Percentiles rank a stretch among this genome's conserved stretches.
phyloP scores from a whole-genome alignment of 2,113 vertebrate genomes.

The Osmerus eperlanus region DNA sequence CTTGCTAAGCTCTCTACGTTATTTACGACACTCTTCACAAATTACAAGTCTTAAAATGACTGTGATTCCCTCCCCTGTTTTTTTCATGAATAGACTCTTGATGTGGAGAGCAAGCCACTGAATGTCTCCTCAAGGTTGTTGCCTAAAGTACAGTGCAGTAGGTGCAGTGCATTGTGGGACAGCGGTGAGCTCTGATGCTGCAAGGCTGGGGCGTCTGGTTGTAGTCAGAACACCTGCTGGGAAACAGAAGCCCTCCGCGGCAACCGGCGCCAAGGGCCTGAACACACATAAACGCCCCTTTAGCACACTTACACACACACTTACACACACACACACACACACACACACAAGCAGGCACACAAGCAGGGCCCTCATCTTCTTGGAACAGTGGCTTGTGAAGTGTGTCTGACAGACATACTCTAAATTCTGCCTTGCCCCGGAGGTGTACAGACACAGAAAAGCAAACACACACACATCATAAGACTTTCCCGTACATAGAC shows the following conservation, averaged over 20 bases:
- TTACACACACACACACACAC: background rate
- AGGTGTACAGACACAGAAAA: background rate
- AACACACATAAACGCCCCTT: too few species aligned
- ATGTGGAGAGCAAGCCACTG: too few species aligned
- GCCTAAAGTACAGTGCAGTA: background rate
- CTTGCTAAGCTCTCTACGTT: background rate
- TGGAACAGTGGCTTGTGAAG: slow-evolving; percentile 1
- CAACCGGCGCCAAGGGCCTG: background rate
- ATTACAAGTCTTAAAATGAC: too few species aligned
- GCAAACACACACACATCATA: background rate
- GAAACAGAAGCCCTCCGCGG: background rate
- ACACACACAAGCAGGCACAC: background rate
- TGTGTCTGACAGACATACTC: slow-evolving; percentile 2
- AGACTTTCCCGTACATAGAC: too few species aligned
- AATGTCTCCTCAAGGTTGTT: too few species aligned
- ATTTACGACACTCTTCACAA: background rate
- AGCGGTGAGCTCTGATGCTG: background rate
- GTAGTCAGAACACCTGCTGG: slow-evolving; percentile 5
- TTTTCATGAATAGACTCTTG: too few species aligned
- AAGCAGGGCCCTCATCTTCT: background rate
- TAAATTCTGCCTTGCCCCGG: background rate
- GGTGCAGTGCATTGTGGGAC: background rate
- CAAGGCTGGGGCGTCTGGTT: background rate
- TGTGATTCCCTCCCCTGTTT: too few species aligned
- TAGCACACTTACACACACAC: background rate